Base-by-base conservation (phyloP, 2,113 vertebrate species). In the Dromaius novaehollandiae region DNA sequence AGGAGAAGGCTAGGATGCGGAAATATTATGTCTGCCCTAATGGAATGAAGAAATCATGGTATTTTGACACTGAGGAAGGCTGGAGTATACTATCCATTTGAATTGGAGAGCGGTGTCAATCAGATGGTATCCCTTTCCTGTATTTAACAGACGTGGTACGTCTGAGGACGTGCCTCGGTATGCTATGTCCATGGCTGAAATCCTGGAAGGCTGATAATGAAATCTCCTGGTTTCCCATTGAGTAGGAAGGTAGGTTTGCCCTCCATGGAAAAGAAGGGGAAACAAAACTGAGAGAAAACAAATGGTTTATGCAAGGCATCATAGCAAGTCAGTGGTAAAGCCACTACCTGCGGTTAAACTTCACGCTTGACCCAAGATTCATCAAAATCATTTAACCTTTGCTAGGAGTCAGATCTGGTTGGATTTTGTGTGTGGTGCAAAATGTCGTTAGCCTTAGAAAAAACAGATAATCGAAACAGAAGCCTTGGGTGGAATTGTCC, bases 401-500 rank as follows among this genome's bases (percentile, higher is more conserved):
- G 42, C 25, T 64, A 42, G n/a, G 16, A 81, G 89, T 80, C 44
- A 68, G 55, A 73, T 55, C 32, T 70, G 18, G 36, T 74, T 93
- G 34, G 58, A 42, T 48, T 89, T 88, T 79, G 44, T 75, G 8
- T 66, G 15, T 0, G 6, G 60, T 20, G 36, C 7, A 83, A 82
- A 90, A 64, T n/a, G 16, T 63, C 58, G 24, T 76, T 89, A 28
- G 64, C 22, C 32, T 85, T 48, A 82, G 61, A 82, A 85, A 84
- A 88, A 48, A 6, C n/a, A 65, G 28, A 48, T 95, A 95, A 90
- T 68, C 75, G 60, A 96, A 96, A 84, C 13, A 80, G 81, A 91
- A 83, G 42, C 56, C 38, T 77, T 65, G 19, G 24, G 21, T 89
- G 22, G 81, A 90, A 51, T 30, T 88, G 34, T 65, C 16, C 65